Evolutionary conservation across 2,113 vertebrate species (phyloP), one percentile per base, ranked within the genome.

Genomic region (Rhea pennata): DNA sequence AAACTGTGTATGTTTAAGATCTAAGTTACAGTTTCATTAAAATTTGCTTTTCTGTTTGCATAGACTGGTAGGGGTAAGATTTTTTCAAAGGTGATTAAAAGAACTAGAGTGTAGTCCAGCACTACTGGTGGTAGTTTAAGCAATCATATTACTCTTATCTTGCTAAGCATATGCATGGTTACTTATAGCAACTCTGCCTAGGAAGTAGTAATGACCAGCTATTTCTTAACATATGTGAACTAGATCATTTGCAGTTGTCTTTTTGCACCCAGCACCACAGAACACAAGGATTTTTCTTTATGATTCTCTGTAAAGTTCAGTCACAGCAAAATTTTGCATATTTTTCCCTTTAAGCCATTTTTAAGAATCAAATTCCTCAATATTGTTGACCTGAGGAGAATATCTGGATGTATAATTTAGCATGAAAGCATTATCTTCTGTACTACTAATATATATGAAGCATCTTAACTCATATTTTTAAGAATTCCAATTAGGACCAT

Each of bases 241-340:
- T 58, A 62, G 40, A 33, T 74, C 16, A 6, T 16, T 39, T 51
- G 27, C 6, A 13, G 26, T 58, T 54, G 40, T 54, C 56, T 54
- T 40, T 15, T 16, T 84, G 46, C 36, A 21, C 51, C 29, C 33
- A 36, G 53, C 58, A 51, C 40, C 29, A 39, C 19, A 24, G 67
- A 75, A 54, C 5, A 50, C 31, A 7, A 26, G 2, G 31, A 10
- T 22, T 74, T 1, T 59, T 48, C 31, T 39, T 71, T 6, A 76
- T 48, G 5, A 5, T 26, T 90, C 23, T 79, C 44, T 42, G 0
- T 50, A 5, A 36, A 42, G 5, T 40, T 53, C 8, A 81, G 9
- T 46, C 42, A 11, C 81, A 4, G 22, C 15, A 79, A 78, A 90
- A 10, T 14, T 50, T 77, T 0, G 6, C 0, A 0, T 67, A 2